phyloP scores from a whole-genome alignment of 2,888 invertebrate genomes.

The Lepidocyrtinus sp. region DNA sequence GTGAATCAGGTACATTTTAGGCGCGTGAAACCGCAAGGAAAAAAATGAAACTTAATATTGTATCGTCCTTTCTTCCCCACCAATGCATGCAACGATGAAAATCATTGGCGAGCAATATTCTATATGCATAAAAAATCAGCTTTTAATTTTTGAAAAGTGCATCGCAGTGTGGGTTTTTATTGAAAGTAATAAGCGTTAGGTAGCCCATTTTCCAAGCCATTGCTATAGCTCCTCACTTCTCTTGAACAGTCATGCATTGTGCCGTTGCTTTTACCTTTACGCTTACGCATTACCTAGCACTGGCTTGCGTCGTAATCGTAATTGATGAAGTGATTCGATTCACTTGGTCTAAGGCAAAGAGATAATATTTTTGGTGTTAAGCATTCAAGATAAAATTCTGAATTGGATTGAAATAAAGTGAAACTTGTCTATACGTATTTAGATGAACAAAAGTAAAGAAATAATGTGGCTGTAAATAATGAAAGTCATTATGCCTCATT shows the following conservation, averaged over 20 bases:
- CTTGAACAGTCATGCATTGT: neutral
- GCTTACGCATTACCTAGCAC: neutral
- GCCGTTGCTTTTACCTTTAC: neutral
- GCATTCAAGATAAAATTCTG: too few species aligned
- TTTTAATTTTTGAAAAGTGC: neutral
- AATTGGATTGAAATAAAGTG: too few species aligned
- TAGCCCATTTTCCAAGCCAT: neutral
- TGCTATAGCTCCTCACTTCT: neutral
- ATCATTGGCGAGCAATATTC: neutral
- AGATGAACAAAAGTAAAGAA: too few species aligned
- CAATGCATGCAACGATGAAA: neutral
- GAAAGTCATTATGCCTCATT: too few species aligned
- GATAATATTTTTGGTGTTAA: too few species aligned
- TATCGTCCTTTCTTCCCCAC: neutral
- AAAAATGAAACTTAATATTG: neutral
- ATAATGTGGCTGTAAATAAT: too few species aligned
- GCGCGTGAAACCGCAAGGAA: neutral
- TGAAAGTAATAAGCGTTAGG: neutral
- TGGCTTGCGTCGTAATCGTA: neutral
- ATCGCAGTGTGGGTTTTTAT: neutral
- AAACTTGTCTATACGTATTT: too few species aligned
- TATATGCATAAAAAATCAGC: neutral
- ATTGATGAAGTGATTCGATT: neutral
- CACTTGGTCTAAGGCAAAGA: neutral
- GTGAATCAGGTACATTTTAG: neutral